Conservation (phyloP, 2,113 vertebrate species). For the Anarrhichthys ocellatus region DNA sequence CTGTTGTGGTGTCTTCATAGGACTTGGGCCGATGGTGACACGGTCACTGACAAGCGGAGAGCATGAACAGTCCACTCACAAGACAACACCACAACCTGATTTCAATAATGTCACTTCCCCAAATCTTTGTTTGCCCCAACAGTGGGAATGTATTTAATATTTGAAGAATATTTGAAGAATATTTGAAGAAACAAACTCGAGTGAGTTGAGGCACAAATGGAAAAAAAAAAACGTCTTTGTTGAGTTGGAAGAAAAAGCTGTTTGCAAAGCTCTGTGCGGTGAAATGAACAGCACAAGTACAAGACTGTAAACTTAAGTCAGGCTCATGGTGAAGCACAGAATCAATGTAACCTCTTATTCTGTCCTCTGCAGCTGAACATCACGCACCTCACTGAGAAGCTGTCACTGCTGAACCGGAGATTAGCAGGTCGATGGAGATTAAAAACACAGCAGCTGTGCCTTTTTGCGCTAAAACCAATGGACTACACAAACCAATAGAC, state of each 20-base stretch:
- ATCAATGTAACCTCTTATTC: neutral
- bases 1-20: neutral
- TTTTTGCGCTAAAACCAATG: neutral
- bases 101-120: neutral
- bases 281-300: neutral
- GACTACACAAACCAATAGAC: neutral
- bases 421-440: neutral
- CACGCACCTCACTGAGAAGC: neutral
- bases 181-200: neutral
- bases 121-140: neutral
- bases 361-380: neutral
- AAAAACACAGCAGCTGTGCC: neutral
- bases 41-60: neutral
- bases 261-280: neutral
- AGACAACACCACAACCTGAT: neutral
- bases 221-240: neutral
- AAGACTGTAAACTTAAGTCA: neutral
- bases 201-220: neutral
- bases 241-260: neutral
- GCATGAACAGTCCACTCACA: neutral
- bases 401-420: constrained; percentile 8
- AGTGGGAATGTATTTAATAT: neutral
- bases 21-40: neutral
- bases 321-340: neutral
- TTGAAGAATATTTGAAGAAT: neutral